Base-by-base conservation (phyloP, 1,140 invertebrate genomes). In the Drosophila sturtevanti region DNA sequence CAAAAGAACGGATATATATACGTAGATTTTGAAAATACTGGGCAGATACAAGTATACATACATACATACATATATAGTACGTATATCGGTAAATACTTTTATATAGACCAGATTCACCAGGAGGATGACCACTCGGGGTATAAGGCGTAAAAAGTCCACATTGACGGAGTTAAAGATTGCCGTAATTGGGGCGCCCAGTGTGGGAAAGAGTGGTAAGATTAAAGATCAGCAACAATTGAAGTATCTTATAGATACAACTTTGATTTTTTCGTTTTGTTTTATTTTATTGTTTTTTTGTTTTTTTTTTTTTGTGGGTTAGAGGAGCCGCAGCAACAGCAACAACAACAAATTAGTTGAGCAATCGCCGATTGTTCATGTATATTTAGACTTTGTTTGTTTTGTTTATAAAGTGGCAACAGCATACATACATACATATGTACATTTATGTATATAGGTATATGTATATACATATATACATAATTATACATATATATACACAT, bases 81-180 rank as follows among this genome's bases (percentile, higher is more conserved):
- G n/a, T 41, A 4, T 11, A 41, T 44, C 16, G 7, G 14, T 9
- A 38, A 38, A 38, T n/a, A 38, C 4, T 21, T 7, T 21, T 21
- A 48, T 1, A 37, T 63, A 75, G 48, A 66, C 21, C 18, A 18
- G 65, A 90, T 48, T 11, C 41, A 48, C 41, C 16, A 21, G 41
- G 41, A 48, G 16, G 77, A 95, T 95, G 94, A 94, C 94, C 72
- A 93, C 93, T 65, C 93, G 95, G 76, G 96, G 95, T 27, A 97
- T 97, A 66, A 93, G 96, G 71, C 93, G 97, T 73, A 98, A 98
- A 93, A 98, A 98, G 92, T 97, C 96, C 14, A 96, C 96, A 60
- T 92, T 98, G 21, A 95, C 96, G 65, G 97, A 98, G 93, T 95
- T 98, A 62, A 97, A 97, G 93, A 95, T 98, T 54, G 96, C 96